Evolutionary conservation across 2,888 invertebrate genomes (phyloP), one percentile per base, ranked within the genome.

Genomic region (Oscheius sp.): DNA sequence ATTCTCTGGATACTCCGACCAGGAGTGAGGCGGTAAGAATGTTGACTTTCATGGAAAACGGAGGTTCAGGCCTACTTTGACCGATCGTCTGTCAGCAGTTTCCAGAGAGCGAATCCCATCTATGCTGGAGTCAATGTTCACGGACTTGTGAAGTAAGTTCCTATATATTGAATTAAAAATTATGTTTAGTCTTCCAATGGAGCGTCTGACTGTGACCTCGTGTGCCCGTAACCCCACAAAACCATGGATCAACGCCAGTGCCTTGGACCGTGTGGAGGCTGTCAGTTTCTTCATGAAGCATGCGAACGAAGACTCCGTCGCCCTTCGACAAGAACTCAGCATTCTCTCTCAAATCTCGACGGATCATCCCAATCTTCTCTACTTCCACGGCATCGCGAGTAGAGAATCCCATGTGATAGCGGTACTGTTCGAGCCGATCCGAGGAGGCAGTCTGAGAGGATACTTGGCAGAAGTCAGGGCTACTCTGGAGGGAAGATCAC

Each of bases 1-100:
- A 74, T 48, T 74, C 74, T 1, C 48, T 74, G 3, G 74, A 74
- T 37, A 74, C 74, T 1, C 74, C 74, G n/a, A 74, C 74, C 4
- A 48, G 74, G 11, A 74, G 74, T 33, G 74, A 74, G 21, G 60
- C 60, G 5, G 73, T 73, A 33, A 63, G 53, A 51, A 51, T 42
- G 21, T 70, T 33, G 13, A 2, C 3, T 21, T 29, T 70, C 13
- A 58, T 5, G 2, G 10, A 4, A 59, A 72, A 13, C 11, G 2
- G 29, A 3, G 9, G 3, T 72, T 72, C 35, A 73, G 73, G 57
- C 74, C 32, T 74, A 58, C 42, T 68, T 74, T 48, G 74, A 74
- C 32, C 74, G 74, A 32, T 68, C 58, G 11, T 74, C 74, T 4
- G 35, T 53, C 32, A 21, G 58, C 51, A 74, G 68, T 32, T 68